Evolutionary conservation across 1,140 invertebrate genomes (phyloP).

Genomic region (Papilio aristodemus): DNA sequence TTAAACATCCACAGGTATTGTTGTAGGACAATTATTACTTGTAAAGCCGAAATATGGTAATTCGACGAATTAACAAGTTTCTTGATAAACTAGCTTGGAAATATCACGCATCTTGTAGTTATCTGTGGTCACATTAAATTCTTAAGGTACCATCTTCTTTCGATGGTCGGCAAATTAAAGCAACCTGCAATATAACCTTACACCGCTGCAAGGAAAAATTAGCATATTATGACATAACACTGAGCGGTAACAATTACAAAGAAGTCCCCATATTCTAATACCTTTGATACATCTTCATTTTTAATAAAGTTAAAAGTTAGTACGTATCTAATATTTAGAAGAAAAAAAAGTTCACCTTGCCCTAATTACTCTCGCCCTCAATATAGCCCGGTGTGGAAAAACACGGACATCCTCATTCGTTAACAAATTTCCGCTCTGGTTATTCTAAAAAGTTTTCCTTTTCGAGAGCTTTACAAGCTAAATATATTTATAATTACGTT

Average conservation of each 20-base stretch:
- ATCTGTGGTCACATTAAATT: too few species aligned
- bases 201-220: too few species aligned
- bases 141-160: too few species aligned
- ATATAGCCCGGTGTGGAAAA: background rate
- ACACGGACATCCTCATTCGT: background rate
- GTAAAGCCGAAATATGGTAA: slow-evolving; percentile 5
- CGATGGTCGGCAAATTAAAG: too few species aligned
- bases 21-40: background rate
- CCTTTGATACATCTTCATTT: too few species aligned
- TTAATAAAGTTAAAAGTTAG: too few species aligned
- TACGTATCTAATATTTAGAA: background rate
- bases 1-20: background rate
- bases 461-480: background rate
- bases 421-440: slow-evolving; percentile 17
- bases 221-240: too few species aligned
- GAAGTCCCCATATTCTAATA: too few species aligned
- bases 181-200: too few species aligned
- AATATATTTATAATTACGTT: background rate
- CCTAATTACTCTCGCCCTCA: background rate
- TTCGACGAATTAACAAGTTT: background rate
- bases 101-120: background rate
- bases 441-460: slow-evolving; percentile 15
- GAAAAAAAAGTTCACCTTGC: background rate
- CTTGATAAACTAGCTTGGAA: background rate
- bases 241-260: too few species aligned